Evolutionary conservation across 2,113 vertebrate species (phyloP).

Genomic region (Sigmodon hispidus): DNA sequence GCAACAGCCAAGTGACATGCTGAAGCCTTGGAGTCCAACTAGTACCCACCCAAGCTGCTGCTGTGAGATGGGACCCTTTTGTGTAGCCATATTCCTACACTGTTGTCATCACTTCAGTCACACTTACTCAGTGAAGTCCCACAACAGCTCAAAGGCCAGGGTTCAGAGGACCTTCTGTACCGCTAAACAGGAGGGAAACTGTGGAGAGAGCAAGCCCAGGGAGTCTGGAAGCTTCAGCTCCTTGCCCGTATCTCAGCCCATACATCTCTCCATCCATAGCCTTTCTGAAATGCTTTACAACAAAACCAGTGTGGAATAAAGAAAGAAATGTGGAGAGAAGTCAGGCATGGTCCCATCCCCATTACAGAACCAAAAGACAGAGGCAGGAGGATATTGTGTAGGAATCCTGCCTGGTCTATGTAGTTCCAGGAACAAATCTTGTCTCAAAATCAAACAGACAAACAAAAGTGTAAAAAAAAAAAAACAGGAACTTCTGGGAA

Average conservation of each 20-base stretch:
- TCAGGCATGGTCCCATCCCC: not conserved
- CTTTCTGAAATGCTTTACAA: not conserved
- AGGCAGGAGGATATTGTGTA: not conserved
- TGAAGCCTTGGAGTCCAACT: no score
- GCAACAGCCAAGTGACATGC: not conserved
- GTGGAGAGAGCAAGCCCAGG: not conserved
- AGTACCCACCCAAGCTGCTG: not conserved
- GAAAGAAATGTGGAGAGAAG: not conserved
- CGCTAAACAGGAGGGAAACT: no score
- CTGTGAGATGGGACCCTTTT: not conserved
- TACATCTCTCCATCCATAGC: not conserved
- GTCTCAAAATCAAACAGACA: not conserved
- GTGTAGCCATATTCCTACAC: not conserved
- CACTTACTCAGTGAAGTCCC: not conserved
- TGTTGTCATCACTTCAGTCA: not conserved
- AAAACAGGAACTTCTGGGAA: not conserved
- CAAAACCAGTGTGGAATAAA: not conserved
- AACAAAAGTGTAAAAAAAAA: not conserved
- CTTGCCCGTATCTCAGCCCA: not conserved
- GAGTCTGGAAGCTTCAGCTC: not conserved
- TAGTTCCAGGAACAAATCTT: not conserved
- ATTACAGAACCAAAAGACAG: not conserved
- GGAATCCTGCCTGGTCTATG: not conserved
- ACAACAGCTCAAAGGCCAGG: not conserved
- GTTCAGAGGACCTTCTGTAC: not conserved